Conservation (phyloP, 1,140 invertebrate species). For the Tetramorium parvispinum region DNA sequence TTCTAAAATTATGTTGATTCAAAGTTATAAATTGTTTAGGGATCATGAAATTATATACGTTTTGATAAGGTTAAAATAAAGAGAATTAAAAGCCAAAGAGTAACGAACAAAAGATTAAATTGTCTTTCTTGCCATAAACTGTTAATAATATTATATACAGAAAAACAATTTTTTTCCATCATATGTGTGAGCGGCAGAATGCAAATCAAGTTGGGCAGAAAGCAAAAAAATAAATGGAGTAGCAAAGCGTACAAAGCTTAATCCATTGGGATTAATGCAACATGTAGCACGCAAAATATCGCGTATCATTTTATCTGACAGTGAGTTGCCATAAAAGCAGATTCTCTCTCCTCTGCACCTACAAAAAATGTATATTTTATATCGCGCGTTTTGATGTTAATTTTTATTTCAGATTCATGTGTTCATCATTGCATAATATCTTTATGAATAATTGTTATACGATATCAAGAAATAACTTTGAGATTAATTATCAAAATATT, state of each 20-base stretch:
- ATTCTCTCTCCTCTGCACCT: neutral
- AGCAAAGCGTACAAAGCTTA: constrained; percentile 55
- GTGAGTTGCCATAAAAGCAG: neutral
- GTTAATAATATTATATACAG: neutral
- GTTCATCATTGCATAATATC: neutral
- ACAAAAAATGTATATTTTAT: neutral
- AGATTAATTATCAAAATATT: constrained; percentile 4
- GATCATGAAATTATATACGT: neutral
- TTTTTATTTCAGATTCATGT: neutral
- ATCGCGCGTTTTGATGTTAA: neutral
- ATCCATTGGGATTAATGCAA: constrained; percentile 40
- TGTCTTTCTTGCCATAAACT: neutral
- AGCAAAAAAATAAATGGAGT: constrained; percentile 41
- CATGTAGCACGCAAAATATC: constrained; percentile 18
- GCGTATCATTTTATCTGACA: constrained; percentile 35
- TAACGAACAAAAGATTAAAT: neutral
- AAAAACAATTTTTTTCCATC: constrained; percentile 6
- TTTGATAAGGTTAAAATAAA: neutral
- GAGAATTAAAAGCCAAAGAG: neutral
- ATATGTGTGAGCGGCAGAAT: neutral
- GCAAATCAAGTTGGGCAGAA: constrained; percentile 15
- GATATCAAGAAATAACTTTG: neutral
- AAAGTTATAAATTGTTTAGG: neutral
- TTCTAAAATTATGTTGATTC: too few relatives aligned
- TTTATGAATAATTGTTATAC: neutral